Evolutionary conservation across 1,140 invertebrate genomes (phyloP), one percentile per base, ranked within the genome.

Genomic region (Orius insidiosus): DNA sequence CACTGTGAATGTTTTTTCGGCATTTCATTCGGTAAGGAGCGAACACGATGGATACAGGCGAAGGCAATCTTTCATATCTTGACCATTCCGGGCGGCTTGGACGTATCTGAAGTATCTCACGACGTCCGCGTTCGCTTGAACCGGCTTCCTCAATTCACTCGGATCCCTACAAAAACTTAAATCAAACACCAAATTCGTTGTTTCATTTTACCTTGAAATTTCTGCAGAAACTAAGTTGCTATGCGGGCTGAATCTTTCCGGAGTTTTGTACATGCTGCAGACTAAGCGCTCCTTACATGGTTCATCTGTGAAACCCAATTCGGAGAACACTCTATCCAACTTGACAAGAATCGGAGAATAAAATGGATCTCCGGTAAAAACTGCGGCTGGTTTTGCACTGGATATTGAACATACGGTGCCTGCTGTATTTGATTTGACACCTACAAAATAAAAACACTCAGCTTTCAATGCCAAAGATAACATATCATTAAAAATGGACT

Each of bases 151-250:
- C 41, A 86, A 63, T 58, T 87, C 82, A 45, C 62, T 69, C 2
- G 74, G 68, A 54, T 83, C 78, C 56, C 80, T 83, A 67, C 32
- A 72, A 75, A 46, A 51, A 46, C n/a, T n/a, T n/a, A n/a, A 39
- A 30, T 36, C 35, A 36, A 36, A n/a, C n/a, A n/a, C n/a, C n/a
- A n/a, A n/a, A n/a, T n/a, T n/a, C n/a, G 3, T 15, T 36, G 9
- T 36, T n/a, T n/a, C 13, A 3, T 37, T 45, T 46, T 65, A 82
- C 79, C 78, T 76, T 61, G 82, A 85, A 16, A 88, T 59, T 56
- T 88, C 83, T 0, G 83, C 82, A 1, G 83, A 86, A 1, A 88
- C 73, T n/a, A 88, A 67, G 58, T 86, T 88, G 45, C 82, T 85
- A 54, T 82, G 86, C 0, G 83, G 83, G 0, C 82, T 82, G 59